Percentiles rank a stretch among this genome's conserved stretches.
phyloP scores from a whole-genome alignment of 2,888 invertebrate species.

The Eristalis arbustorum region DNA sequence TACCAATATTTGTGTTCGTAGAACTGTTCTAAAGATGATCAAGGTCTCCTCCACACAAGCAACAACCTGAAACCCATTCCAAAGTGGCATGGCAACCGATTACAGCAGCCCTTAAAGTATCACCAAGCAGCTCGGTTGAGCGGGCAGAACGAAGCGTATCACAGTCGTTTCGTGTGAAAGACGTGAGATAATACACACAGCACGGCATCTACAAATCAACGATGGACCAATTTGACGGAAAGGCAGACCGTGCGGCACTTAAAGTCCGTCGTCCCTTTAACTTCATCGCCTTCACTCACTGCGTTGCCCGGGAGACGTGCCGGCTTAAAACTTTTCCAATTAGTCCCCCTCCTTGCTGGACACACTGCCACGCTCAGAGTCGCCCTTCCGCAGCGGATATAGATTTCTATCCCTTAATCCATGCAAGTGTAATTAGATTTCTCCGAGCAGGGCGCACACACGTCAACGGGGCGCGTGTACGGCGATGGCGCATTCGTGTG shows the following conservation, averaged over 20 bases:
- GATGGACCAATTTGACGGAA: neutral
- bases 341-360: neutral
- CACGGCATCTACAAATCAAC: neutral
- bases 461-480: neutral
- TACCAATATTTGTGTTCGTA: no score
- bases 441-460: neutral
- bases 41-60: no score
- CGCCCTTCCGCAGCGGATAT: neutral
- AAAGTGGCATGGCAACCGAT: neutral
- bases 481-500: neutral
- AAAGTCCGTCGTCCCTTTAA: neutral
- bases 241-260: neutral
- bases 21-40: no score
- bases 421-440: slow-evolving; percentile 35
- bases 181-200: neutral
- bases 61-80: neutral
- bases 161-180: neutral
- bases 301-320: neutral
- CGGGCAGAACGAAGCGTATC: neutral
- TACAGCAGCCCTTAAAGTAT: neutral
- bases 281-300: neutral
- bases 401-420: slow-evolving; percentile 18
- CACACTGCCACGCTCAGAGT: neutral
- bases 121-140: neutral
- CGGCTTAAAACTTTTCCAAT: neutral